Evolutionary conservation across 2,888 invertebrate genomes (phyloP).

Genomic region (Capitulum mitella): DNA sequence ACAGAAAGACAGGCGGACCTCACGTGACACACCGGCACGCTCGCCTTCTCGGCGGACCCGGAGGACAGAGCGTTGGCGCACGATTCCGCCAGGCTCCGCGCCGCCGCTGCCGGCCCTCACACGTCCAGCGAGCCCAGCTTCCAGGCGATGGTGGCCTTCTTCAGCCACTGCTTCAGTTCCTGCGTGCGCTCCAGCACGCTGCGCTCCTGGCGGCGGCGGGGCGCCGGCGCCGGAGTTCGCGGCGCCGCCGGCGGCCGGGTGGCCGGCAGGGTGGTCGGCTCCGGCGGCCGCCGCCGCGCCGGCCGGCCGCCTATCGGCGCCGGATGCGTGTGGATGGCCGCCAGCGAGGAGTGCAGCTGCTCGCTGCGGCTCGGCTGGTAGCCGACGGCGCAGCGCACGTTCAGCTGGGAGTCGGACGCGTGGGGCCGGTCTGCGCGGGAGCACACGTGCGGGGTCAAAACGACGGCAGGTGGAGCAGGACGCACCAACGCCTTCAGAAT

Average conservation of each 20-base stretch:
- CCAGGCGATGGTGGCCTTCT: constrained; percentile 11
- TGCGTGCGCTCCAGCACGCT: background rate
- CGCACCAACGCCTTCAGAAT: no score
- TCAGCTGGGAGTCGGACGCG: constrained; percentile 2
- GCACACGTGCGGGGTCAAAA: no score
- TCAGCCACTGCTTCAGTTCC: constrained; percentile 14
- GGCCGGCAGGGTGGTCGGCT: background rate
- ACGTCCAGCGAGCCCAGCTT: constrained; percentile 14
- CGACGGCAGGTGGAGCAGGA: no score
- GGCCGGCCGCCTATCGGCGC: constrained; percentile 38
- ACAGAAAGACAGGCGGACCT: no score
- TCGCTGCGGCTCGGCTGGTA: constrained; percentile 10
- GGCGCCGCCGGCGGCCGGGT: constrained; percentile 40
- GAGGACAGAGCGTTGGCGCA: no score
- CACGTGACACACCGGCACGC: no score
- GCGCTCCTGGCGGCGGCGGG: background rate
- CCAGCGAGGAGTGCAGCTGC: constrained; percentile 16
- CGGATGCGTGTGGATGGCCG: constrained; percentile 28
- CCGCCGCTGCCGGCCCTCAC: background rate
- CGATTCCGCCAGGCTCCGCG: background rate
- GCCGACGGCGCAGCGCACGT: background rate
- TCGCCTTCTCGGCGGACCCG: no score
- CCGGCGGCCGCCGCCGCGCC: constrained; percentile 37
- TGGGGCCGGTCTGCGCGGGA: background rate
- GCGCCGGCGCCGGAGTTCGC: constrained; percentile 2